Conservation (phyloP, 2,113 vertebrate species). For the Dissostichus mawsoni region DNA sequence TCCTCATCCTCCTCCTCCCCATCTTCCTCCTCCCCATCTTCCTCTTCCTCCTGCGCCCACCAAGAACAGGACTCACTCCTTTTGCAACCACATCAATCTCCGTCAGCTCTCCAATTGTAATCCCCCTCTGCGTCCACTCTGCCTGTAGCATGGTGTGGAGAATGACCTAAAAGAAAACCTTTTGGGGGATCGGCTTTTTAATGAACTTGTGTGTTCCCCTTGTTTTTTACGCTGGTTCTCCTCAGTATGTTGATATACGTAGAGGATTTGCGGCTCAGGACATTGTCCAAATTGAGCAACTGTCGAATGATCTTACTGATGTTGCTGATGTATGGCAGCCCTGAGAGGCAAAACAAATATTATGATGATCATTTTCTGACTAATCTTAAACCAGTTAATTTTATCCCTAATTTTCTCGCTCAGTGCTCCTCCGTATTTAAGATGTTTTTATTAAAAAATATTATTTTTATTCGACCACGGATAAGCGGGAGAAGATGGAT, state of each 20-base stretch:
- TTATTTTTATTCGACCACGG: too few species aligned
- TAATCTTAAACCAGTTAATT: too few species aligned
- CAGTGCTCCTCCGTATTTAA: too few species aligned
- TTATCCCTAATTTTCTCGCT: too few species aligned
- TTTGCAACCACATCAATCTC: constrained; percentile 87
- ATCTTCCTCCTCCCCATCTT: constrained; percentile 81
- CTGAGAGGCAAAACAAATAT: too few species aligned
- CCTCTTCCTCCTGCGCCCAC: constrained; percentile 74
- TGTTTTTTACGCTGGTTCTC: background rate
- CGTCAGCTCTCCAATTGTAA: constrained; percentile 88
- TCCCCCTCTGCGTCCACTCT: constrained; percentile 51
- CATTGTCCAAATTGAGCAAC: background rate
- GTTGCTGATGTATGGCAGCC: background rate
- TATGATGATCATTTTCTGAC: too few species aligned
- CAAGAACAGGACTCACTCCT: constrained; percentile 86
- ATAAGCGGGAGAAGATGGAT: too few species aligned
- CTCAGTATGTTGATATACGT: background rate
- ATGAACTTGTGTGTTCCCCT: constrained; percentile 22
- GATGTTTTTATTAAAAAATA: too few species aligned
- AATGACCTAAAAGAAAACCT: constrained; percentile 23
- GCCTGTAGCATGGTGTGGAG: constrained; percentile 72
- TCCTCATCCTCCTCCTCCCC: constrained; percentile 64
- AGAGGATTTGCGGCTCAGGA: too few species aligned
- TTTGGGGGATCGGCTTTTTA: constrained; percentile 8
- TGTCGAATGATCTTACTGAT: background rate